A percentile compares a stretch with the other conserved stretches of the same genome.
phyloP scores from a whole-genome alignment of 2,797 vertebrate species.

The Alca torda region DNA sequence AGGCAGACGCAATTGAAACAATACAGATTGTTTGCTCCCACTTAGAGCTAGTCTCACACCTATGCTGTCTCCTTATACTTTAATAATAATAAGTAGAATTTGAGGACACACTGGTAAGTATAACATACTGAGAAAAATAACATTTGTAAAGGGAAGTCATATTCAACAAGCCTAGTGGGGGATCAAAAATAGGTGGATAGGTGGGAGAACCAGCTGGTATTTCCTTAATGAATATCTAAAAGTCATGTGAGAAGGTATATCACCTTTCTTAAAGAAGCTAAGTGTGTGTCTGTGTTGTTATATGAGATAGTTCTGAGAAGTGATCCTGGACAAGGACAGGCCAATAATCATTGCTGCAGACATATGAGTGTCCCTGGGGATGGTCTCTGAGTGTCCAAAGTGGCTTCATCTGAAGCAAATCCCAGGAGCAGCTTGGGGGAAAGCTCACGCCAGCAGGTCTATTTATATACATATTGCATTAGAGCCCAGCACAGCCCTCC shows the following conservation, averaged over 20 bases:
- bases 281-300: not conserved
- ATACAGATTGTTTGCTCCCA: not conserved
- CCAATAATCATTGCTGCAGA: not conserved
- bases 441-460: not conserved
- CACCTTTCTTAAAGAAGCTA: conserved; percentile 3
- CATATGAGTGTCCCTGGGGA: not conserved
- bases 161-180: not conserved
- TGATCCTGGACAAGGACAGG: not conserved
- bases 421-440: not conserved
- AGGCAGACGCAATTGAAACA: not conserved
- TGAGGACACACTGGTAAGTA: not conserved
- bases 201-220: not conserved
- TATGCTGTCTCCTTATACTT: not conserved
- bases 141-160: not conserved
- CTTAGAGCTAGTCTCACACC: not conserved
- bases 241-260: not conserved
- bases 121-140: not conserved
- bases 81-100: not conserved
- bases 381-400: not conserved
- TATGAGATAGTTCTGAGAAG: not conserved
- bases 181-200: not conserved
- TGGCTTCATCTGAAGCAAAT: not conserved
- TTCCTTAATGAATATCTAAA: not conserved
- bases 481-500: not conserved
- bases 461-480: not conserved